A percentile compares a stretch with the other conserved stretches of the same genome.
Evolutionary conservation across 2,888 invertebrate genomes (phyloP).

Genomic region (Agrenia bidenticulata): DNA sequence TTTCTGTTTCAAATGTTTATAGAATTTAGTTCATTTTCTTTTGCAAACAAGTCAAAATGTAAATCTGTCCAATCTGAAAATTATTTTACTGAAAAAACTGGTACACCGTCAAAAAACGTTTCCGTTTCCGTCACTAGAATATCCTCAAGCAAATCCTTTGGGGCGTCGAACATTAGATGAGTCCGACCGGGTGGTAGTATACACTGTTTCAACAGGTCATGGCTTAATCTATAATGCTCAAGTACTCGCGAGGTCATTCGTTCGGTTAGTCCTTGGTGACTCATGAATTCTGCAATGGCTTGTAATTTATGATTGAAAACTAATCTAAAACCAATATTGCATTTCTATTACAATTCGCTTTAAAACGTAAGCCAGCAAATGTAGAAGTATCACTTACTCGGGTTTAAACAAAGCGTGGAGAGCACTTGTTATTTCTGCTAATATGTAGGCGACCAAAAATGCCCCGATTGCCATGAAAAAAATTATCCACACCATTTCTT

Average conservation of each 20-base stretch:
- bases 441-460: constrained; percentile 40
- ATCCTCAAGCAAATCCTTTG: constrained; percentile 28
- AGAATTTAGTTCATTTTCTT: too few relatives aligned
- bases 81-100: constrained; percentile 29
- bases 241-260: constrained; percentile 27
- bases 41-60: not conserved
- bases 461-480: constrained; percentile 34
- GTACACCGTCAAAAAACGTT: constrained; percentile 37
- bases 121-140: constrained; percentile 32
- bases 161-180: constrained; percentile 37
- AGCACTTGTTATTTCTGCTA: constrained; percentile 43
- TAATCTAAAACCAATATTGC: constrained; percentile 20
- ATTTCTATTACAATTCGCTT: too few relatives aligned
- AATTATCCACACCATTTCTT: constrained; percentile 24
- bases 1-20: constrained; percentile 32
- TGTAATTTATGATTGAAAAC: constrained; percentile 39
- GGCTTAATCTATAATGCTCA: constrained; percentile 34
- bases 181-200: constrained; percentile 21
- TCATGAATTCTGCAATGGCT: constrained; percentile 35
- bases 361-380: too few relatives aligned
- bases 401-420: constrained; percentile 37
- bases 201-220: constrained; percentile 31
- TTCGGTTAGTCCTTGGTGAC: constrained; percentile 28
- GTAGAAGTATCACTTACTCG: constrained; percentile 27
- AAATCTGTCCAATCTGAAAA: not conserved